Evolutionary conservation across 2,797 vertebrate species (phyloP).

Genomic region (Bothrops alternatus): DNA sequence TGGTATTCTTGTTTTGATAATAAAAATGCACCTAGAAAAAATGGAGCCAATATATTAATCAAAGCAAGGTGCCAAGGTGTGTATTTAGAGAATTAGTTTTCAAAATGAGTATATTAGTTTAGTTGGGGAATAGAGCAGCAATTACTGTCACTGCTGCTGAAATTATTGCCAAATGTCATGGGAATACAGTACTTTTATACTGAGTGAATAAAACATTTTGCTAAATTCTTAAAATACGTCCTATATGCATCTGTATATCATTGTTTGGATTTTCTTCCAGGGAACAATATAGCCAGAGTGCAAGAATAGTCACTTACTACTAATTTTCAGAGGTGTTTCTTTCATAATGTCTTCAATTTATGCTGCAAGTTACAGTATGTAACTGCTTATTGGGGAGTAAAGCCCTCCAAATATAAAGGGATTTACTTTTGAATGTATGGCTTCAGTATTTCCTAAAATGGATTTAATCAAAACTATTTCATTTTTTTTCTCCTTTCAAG

Average conservation of each 20-base stretch:
- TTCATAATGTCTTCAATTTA: neutral
- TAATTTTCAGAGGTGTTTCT: neutral
- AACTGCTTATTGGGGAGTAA: neutral
- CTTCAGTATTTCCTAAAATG: neutral
- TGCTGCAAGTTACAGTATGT: neutral
- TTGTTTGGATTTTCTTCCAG: neutral
- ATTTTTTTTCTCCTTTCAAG: slow-evolving; percentile 12
- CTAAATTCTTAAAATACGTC: neutral
- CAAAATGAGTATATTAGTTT: neutral
- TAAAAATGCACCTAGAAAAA: neutral
- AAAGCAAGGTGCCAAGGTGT: neutral
- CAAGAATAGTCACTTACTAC: neutral
- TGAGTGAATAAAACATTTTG: neutral
- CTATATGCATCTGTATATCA: no score
- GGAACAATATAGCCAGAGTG: neutral
- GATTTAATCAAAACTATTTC: neutral
- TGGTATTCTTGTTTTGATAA: neutral
- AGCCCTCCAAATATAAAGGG: neutral
- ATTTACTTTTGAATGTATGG: neutral
- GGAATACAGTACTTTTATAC: neutral
- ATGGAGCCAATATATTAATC: neutral
- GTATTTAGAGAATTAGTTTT: neutral
- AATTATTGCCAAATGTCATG: neutral
- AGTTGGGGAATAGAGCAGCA: neutral
- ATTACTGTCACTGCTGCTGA: neutral